phyloP scores from a whole-genome alignment of 2,888 invertebrate genomes.

The Drosophila barbarae region DNA sequence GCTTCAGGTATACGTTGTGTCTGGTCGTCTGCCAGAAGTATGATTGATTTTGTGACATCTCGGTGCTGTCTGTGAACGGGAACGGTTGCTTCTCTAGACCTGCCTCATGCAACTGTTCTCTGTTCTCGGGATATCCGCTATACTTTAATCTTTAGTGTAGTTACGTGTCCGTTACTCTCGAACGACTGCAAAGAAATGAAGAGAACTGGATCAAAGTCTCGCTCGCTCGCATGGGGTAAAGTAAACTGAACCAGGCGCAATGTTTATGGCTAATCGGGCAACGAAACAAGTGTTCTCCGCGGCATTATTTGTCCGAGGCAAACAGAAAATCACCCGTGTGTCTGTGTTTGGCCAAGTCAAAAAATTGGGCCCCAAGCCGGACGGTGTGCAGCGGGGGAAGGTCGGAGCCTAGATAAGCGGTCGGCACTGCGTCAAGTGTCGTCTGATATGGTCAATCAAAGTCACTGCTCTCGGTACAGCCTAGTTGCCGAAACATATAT shows the following conservation, averaged over 20 bases:
- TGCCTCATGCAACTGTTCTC: slow-evolving; percentile 25
- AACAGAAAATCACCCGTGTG: slow-evolving; percentile 48
- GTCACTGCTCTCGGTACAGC: slow-evolving; percentile 14
- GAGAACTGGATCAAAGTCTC: slow-evolving; percentile 22
- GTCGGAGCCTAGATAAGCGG: slow-evolving; percentile 57
- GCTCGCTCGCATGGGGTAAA: slow-evolving; percentile 27
- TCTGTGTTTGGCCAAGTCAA: slow-evolving; percentile 47
- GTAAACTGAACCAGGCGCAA: slow-evolving; percentile 14
- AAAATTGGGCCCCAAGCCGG: slow-evolving; percentile 39
- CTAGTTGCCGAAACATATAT: slow-evolving; percentile 14
- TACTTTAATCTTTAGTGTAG: slow-evolving; percentile 16
- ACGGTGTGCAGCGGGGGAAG: slow-evolving; percentile 18
- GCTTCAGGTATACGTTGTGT: slow-evolving; percentile 78
- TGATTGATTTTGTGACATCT: slow-evolving; percentile 79
- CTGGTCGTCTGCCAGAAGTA: slow-evolving; percentile 79
- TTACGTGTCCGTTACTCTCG: slow-evolving; percentile 50
- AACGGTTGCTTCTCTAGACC: slow-evolving; percentile 20
- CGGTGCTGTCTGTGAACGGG: slow-evolving; percentile 36
- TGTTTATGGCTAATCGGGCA: slow-evolving; percentile 49
- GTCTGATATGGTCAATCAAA: slow-evolving; percentile 54
- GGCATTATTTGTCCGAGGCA: slow-evolving; percentile 57
- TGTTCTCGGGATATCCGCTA: slow-evolving; percentile 5
- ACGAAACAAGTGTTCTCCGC: slow-evolving; percentile 47
- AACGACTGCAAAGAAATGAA: slow-evolving; percentile 58
- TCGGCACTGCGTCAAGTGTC: slow-evolving; percentile 58